Conservation (phyloP, 2,888 invertebrate species). For the Heliconius cydno region DNA sequence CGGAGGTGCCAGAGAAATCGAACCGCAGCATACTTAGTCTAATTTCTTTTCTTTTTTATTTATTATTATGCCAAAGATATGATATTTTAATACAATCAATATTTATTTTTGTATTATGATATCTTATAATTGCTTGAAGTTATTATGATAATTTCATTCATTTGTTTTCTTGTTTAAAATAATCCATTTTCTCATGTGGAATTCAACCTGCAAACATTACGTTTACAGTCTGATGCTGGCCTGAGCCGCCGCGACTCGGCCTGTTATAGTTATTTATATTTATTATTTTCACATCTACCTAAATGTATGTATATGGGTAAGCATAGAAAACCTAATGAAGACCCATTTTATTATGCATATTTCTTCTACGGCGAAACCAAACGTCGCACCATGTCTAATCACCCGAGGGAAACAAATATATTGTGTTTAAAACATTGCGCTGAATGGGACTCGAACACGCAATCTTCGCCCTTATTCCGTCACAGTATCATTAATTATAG, state of each 20-base stretch:
- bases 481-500: neutral
- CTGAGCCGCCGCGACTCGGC: too few relatives aligned
- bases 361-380: neutral
- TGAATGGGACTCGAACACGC: neutral
- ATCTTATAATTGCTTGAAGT: too few relatives aligned
- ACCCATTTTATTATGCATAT: neutral
- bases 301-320: too few relatives aligned
- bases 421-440: neutral
- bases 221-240: too few relatives aligned
- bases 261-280: too few relatives aligned
- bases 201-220: too few relatives aligned
- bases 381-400: neutral
- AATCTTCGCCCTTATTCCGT: neutral
- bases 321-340: too few relatives aligned
- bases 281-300: too few relatives aligned
- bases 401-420: neutral
- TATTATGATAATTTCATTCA: too few relatives aligned
- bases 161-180: too few relatives aligned
- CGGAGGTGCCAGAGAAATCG: conserved; percentile 2
- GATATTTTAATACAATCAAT: neutral
- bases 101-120: neutral
- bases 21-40: neutral
- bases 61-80: neutral
- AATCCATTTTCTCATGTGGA: too few relatives aligned
- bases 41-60: conserved; percentile 3